phyloP scores from a whole-genome alignment of 1,140 invertebrate species.

The Euwallacea fornicatus region DNA sequence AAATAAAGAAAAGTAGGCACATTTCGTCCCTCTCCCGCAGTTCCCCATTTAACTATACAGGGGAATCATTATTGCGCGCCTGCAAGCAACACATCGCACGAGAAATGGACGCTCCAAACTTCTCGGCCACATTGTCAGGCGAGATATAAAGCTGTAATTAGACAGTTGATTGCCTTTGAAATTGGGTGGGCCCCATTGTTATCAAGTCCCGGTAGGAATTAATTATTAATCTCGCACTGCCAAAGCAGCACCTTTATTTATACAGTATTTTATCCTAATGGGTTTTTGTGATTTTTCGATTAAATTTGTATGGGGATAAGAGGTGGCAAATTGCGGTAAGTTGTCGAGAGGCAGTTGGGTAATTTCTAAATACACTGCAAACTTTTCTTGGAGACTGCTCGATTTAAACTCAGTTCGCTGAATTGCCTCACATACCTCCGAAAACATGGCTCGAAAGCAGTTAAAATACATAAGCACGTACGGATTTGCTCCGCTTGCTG shows the following conservation, averaged over 20 bases:
- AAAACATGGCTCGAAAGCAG: slow-evolving; percentile 9
- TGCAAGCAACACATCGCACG: slow-evolving; percentile 17
- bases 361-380: slow-evolving; percentile 5
- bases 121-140: slow-evolving; percentile 25
- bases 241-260: too few relatives aligned
- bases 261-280: neutral
- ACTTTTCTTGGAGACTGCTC: slow-evolving; percentile 16
- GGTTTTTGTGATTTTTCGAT: slow-evolving; percentile 1
- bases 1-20: slow-evolving; percentile 9
- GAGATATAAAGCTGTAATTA: slow-evolving; percentile 30
- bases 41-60: slow-evolving; percentile 17
- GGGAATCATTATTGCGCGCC: slow-evolving; percentile 17
- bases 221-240: neutral
- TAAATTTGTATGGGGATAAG: neutral
- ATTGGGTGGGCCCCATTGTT: slow-evolving; percentile 18
- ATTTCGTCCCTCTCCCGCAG: slow-evolving; percentile 6
- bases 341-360: neutral
- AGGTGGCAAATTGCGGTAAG: neutral
- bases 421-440: slow-evolving; percentile 16
- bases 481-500: neutral
- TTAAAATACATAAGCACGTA: slow-evolving; percentile 22
- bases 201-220: neutral
- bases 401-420: slow-evolving; percentile 19
- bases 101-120: slow-evolving; percentile 27
- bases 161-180: slow-evolving; percentile 27